These are phyloP conservation scores for Trachelus iudaicus DNA, from an alignment of 2,888 invertebrate genomes.

Conservation along the genomic window DNA sequence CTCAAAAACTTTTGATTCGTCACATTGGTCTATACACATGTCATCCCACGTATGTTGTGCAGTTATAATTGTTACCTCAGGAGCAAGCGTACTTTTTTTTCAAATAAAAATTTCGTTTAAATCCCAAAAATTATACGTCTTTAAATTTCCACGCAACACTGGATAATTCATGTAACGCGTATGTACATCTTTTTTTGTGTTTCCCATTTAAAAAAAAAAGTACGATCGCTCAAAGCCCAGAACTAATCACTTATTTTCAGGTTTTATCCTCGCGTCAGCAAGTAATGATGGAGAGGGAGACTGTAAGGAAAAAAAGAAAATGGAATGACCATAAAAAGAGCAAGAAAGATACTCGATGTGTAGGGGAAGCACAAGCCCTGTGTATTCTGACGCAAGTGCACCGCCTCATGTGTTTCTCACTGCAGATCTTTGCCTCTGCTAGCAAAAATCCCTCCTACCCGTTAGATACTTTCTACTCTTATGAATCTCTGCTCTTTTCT, in stretches of 20 bases:
- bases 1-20: background rate
- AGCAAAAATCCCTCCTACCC: conserved; percentile 34
- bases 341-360: conserved; percentile 30
- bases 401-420: conserved; percentile 51
- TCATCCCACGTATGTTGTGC: background rate
- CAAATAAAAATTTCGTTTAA: background rate
- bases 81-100: background rate
- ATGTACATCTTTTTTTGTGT: background rate
- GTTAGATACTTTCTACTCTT: conserved; percentile 1
- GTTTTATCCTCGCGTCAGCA: conserved; percentile 30
- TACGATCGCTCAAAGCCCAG: conserved; percentile 26
- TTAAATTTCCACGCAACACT: background rate
- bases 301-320: conserved; percentile 11
- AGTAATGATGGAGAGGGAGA: conserved; percentile 18
- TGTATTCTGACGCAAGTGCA: conserved; percentile 55
- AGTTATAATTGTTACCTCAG: background rate
- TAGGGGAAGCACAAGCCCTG: conserved; percentile 48
- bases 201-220: background rate
- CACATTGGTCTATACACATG: background rate
- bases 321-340: conserved; percentile 32
- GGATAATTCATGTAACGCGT: background rate
- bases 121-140: background rate
- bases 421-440: conserved; percentile 44
- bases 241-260: conserved; percentile 55
- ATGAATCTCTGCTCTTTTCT: conserved; percentile 16